Evolutionary conservation across 2,888 invertebrate genomes (phyloP), one percentile per base, ranked within the genome.

Genomic region (Eumerus sabulonum): DNA sequence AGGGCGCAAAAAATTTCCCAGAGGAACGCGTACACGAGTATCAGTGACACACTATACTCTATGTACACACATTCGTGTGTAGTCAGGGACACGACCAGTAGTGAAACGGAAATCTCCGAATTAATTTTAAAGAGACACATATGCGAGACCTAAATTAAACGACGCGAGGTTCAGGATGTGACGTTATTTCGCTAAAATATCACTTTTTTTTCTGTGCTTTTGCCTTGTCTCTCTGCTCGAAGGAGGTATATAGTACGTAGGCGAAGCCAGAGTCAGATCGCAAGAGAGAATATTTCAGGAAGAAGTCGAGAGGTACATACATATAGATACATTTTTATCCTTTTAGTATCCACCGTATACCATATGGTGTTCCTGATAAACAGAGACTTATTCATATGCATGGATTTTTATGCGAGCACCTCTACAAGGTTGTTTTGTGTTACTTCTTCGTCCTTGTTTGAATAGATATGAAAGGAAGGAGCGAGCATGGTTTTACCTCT

Each of bases 311-410:
- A 59, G 12, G n/a, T n/a, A 53, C 38, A 73, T 47, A 47, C 42
- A 51, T 45, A 64, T 51, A 38, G 44, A 64, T 64, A 64, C 56
- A 72, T 72, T 72, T 73, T 50, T 64, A 67, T 74, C 73, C 70
- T 70, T 70, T 67, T 62, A 64, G 70, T 74, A 64, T 74, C 74
- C 54, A 36, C 40, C 77, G 51, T 67, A 74, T 70, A 45, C 74
- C 79, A 74, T 74, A 74, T 74, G 79, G 74, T 70, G 74, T 70
- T 70, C 60, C 60, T 79, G 79, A 79, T 79, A 79, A 79, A 79
- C 79, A 73, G 62, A 68, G 73, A 79, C 64, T 79, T 79, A 79
- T 79, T 74, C 79, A 79, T 79, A 79, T 79, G 79, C 79, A 79
- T 79, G 79, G 64, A 68, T 70, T 70, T 74, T 59, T 60, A 54